Conservation (phyloP, 2,797 vertebrate species). For the Emys orbicularis region DNA sequence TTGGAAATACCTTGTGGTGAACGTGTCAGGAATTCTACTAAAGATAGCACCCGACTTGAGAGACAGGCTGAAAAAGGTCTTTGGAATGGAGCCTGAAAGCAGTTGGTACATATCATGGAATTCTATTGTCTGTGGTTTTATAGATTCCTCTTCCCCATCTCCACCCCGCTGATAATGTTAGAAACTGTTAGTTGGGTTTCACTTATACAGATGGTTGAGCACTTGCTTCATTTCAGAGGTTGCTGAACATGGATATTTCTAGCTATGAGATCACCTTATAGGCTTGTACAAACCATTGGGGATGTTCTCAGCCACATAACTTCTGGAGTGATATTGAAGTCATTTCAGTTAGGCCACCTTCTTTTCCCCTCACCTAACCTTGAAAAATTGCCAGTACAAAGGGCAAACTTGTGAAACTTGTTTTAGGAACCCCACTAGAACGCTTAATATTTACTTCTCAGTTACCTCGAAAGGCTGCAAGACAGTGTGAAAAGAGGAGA, state of each 20-base stretch:
- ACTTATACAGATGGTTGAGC: neutral
- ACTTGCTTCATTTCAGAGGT: neutral
- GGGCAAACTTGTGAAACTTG: neutral
- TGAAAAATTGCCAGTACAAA: neutral
- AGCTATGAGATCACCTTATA: neutral
- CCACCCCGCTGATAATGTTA: neutral
- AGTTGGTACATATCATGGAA: slow-evolving; percentile 51
- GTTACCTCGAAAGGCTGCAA: accelerated
- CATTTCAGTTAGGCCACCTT: accelerated
- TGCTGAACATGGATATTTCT: neutral
- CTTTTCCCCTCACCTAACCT: neutral
- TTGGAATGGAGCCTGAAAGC: slow-evolving; percentile 48
- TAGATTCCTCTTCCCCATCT: neutral
- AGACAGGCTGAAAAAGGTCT: slow-evolving; percentile 33
- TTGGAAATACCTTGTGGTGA: slow-evolving; percentile 73
- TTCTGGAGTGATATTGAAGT: neutral
- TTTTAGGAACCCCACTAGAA: neutral
- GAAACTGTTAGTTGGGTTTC: neutral
- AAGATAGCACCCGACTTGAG: slow-evolving; percentile 66
- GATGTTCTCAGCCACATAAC: neutral
- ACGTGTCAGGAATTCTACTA: slow-evolving; percentile 57
- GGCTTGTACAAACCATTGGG: accelerated
- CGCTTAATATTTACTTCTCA: neutral
- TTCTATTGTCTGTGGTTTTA: slow-evolving; percentile 1
- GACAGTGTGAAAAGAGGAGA: neutral